Evolutionary conservation across 1,140 invertebrate genomes (phyloP).

Genomic region (Drosophila willistoni): DNA sequence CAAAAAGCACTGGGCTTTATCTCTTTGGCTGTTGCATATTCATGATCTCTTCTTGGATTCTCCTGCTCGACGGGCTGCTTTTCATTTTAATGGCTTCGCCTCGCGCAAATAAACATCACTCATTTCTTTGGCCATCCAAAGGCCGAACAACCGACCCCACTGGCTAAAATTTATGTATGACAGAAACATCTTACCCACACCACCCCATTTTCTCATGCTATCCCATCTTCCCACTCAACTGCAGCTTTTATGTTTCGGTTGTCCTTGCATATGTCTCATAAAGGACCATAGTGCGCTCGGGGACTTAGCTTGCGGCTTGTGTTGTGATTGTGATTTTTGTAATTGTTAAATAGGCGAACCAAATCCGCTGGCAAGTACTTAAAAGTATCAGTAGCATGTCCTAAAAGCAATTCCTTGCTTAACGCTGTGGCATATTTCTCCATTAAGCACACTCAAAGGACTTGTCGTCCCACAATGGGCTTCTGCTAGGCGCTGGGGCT

Average conservation of each 20-base stretch:
- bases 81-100: conserved; percentile 59
- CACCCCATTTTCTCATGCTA: too few relatives aligned
- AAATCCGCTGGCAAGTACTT: conserved; percentile 55
- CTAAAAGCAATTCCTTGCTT: conserved; percentile 59
- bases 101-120: conserved; percentile 68
- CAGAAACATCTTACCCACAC: conserved; percentile 5
- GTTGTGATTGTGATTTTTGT: conserved; percentile 15
- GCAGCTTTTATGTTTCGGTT: conserved; percentile 44
- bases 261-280: conserved; percentile 51
- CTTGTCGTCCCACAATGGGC: conserved; percentile 14
- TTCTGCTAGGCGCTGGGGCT: conserved; percentile 11
- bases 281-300: conserved; percentile 19
- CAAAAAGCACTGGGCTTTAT: conserved; percentile 56
- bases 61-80: conserved; percentile 27
- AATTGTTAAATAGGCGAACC: conserved; percentile 57
- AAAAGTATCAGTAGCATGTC: conserved; percentile 12
- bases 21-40: conserved; percentile 67
- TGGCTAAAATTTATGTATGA: conserved; percentile 49
- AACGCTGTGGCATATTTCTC: conserved; percentile 51
- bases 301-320: conserved; percentile 14
- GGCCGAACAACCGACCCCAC: conserved; percentile 7
- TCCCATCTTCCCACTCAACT: background rate
- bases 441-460: conserved; percentile 46
- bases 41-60: conserved; percentile 56
- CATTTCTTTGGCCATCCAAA: conserved; percentile 58